These are phyloP conservation scores for Elysia crispata DNA, from an alignment of 2,888 invertebrate genomes.

Conservation along the genomic window DNA sequence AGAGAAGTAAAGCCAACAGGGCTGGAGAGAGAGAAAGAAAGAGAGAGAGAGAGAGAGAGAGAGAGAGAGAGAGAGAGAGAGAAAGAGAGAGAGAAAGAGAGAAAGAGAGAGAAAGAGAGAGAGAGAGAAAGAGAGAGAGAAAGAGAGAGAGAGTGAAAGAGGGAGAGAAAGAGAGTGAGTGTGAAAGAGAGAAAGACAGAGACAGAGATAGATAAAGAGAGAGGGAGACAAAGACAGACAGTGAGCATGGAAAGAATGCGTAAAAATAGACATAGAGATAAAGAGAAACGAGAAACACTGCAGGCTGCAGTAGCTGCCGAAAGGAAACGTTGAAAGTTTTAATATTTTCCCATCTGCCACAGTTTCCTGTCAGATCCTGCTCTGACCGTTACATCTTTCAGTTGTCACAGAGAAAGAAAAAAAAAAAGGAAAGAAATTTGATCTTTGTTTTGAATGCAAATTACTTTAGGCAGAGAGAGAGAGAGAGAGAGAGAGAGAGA, in stretches of 20 bases:
- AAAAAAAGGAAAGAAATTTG: no score
- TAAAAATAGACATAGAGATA: constrained; percentile 18
- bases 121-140: constrained; percentile 14
- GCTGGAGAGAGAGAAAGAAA: neutral
- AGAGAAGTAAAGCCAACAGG: neutral
- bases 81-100: neutral
- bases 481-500: constrained; percentile 13
- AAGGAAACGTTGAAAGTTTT: no score
- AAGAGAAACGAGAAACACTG: neutral
- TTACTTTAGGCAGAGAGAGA: constrained; percentile 10
- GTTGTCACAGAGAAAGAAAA: no score
- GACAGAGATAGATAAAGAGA: neutral
- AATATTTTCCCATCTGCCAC: no score
- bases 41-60: constrained; percentile 17
- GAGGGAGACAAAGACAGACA: no score
- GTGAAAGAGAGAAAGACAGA: constrained; percentile 1
- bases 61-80: constrained; percentile 1
- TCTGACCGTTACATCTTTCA: no score
- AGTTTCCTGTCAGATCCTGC: no score
- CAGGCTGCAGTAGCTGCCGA: no score
- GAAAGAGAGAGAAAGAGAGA: constrained; percentile 13
- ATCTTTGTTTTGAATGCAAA: no score
- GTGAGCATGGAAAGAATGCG: no score
- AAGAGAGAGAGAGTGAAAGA: neutral
- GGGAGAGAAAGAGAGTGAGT: neutral